Conservation (phyloP, 2,797 vertebrate genomes). For the Artibeus lituratus region DNA sequence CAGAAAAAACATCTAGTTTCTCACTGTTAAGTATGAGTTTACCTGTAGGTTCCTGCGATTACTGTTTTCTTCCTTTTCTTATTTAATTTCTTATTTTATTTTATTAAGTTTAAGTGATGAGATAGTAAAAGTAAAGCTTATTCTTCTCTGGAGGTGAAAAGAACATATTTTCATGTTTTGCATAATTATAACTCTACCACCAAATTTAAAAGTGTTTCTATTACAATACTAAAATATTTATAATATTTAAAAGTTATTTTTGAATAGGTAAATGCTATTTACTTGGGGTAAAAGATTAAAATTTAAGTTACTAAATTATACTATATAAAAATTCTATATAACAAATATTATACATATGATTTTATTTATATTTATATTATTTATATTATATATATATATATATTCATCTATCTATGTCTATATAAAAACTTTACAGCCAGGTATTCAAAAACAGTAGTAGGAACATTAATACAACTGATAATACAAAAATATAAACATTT, state of each 20-base stretch:
- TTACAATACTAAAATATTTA: too few species aligned
- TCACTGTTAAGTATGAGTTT: neutral
- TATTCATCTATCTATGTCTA: neutral
- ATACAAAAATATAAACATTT: neutral
- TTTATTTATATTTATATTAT: neutral
- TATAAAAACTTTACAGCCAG: neutral
- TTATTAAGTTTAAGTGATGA: neutral
- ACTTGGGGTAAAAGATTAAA: neutral
- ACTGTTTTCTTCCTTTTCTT: neutral
- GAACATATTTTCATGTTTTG: neutral
- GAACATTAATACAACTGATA: neutral
- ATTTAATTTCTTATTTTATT: neutral
- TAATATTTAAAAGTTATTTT: neutral
- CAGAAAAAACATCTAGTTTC: too few species aligned
- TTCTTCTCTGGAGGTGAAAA: neutral
- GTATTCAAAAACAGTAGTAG: neutral
- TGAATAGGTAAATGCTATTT: neutral
- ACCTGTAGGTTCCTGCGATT: neutral
- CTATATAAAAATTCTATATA: neutral
- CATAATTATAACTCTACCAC: neutral
- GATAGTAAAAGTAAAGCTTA: neutral
- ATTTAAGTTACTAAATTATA: neutral
- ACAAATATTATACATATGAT: neutral
- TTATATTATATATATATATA: neutral
- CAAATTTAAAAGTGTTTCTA: neutral